These are phyloP conservation scores for Chondrilla cf. caribensis DNA, from an alignment of 37 sponge, comb jelly and placozoan species.

Conservation along the genomic window DNA sequence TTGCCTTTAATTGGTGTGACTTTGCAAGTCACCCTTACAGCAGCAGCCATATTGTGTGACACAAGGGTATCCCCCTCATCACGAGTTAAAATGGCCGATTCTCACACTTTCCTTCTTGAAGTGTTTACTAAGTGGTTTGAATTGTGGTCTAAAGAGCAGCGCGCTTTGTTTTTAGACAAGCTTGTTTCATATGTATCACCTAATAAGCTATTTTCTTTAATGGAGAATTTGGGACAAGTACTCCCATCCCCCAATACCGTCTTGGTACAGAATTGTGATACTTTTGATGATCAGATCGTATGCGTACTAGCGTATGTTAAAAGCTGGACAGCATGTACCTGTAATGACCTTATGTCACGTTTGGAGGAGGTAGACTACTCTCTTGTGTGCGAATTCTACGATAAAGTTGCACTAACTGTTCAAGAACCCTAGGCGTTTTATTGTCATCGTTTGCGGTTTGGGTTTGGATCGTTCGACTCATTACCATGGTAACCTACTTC, in stretches of 20 bases:
- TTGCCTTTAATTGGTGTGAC: background rate
- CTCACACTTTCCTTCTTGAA: background rate
- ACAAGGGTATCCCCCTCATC: no score
- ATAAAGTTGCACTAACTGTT: conserved; percentile 35
- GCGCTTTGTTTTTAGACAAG: conserved; percentile 33
- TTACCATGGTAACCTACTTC: no score
- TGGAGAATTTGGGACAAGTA: background rate
- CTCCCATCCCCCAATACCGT: background rate
- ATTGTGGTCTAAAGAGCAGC: conserved; percentile 1
- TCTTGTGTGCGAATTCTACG: conserved; percentile 32
- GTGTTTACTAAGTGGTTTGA: conserved; percentile 34
- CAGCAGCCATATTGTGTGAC: background rate
- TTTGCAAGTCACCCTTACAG: background rate
- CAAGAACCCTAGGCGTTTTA: conserved; percentile 10
- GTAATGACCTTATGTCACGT: conserved; percentile 27
- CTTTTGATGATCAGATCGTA: conserved; percentile 31
- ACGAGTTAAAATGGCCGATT: background rate
- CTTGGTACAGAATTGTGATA: background rate
- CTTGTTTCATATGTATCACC: conserved; percentile 31
- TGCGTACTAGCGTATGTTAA: background rate
- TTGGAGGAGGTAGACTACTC: conserved; percentile 40
- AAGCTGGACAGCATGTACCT: conserved; percentile 22
- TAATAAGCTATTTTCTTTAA: conserved; percentile 35
- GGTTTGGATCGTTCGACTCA: no score
- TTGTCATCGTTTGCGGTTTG: background rate